Evolutionary conservation across 2,888 invertebrate species (phyloP), one percentile per base, ranked within the genome.

Genomic region (Drosophila leonis): DNA sequence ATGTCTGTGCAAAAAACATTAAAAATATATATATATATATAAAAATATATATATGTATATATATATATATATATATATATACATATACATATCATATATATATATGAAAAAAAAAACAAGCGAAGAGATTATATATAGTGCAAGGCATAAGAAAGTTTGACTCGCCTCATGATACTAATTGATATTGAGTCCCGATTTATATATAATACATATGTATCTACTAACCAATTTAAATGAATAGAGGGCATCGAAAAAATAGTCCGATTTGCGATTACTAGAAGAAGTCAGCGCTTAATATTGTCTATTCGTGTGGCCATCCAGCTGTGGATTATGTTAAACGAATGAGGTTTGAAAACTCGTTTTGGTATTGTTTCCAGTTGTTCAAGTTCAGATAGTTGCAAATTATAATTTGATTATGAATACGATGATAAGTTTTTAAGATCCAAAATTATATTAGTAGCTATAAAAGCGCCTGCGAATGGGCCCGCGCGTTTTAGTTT

Each of bases 361-460:
- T 88, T 85, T 46, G 46, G 35, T 37, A 29, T 20, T 48, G 20
- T 65, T 61, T 64, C 63, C 64, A 75, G 73, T 83, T 80, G 72
- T 77, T 86, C 89, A 83, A 85, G 89, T 79, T 85, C 79, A 86
- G 69, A 75, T 70, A 72, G 72, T 79, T 77, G 89, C 89, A 79
- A 85, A 86, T 86, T 88, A 81, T 75, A 62, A 48, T 75, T 75
- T 79, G 63, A 75, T 80, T 67, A 80, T 78, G 59, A 78, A 61
- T 72, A 70, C 61, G 54, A 61, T 69, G 67, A 80, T 79, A 72
- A 64, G 52, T 71, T 68, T 64, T 54, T 35, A 13, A 15, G 39
- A 64, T 67, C 31, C 10, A 15, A 70, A 65, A 74, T 41, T 5
- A 46, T 24, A 72, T 52, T 35, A 18, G 56, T 33, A 41, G 37